phyloP scores from a whole-genome alignment of 2,888 invertebrate genomes.

The Caradrina clavipalpis region DNA sequence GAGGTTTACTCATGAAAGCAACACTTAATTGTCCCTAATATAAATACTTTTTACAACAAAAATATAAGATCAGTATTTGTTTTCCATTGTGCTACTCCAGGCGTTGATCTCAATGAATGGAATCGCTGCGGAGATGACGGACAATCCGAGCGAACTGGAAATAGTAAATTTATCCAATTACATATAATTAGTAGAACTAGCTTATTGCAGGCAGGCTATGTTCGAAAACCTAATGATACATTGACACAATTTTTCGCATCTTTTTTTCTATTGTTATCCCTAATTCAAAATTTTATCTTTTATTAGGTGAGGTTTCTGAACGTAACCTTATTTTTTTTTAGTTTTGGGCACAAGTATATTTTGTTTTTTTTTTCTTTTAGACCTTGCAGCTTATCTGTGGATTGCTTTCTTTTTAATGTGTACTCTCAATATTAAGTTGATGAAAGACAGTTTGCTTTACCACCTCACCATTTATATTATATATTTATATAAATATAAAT shows the following conservation, averaged over 20 bases:
- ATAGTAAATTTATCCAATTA: slow-evolving; percentile 84
- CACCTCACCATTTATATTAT: slow-evolving; percentile 14
- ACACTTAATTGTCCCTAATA: slow-evolving; percentile 39
- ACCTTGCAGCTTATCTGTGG: slow-evolving; percentile 57
- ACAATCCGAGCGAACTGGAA: slow-evolving; percentile 83
- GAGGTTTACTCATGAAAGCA: slow-evolving; percentile 36
- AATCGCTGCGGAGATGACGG: slow-evolving; percentile 84
- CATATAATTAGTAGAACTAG: slow-evolving; percentile 80
- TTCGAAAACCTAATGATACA: slow-evolving; percentile 85
- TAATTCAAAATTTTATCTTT: slow-evolving; percentile 66
- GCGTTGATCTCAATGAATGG: slow-evolving; percentile 88
- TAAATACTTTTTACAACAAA: slow-evolving; percentile 42
- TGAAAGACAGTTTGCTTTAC: slow-evolving; percentile 27
- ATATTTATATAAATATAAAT: slow-evolving; percentile 13
- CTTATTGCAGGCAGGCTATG: slow-evolving; percentile 86
- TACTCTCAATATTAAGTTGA: slow-evolving; percentile 56
- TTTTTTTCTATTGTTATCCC: slow-evolving; percentile 51
- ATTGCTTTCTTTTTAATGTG: slow-evolving; percentile 57
- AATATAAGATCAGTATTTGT: slow-evolving; percentile 74
- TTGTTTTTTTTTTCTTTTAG: slow-evolving; percentile 62
- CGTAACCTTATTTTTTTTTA: slow-evolving; percentile 82
- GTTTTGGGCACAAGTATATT: slow-evolving; percentile 59
- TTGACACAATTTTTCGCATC: slow-evolving; percentile 38
- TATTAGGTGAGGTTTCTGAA: slow-evolving; percentile 87
- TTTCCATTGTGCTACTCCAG: slow-evolving; percentile 85